A percentile compares a stretch with the other conserved stretches of the same genome.
Conservation (phyloP, 2,888 invertebrate species). For the Cremastinae sp. region DNA sequence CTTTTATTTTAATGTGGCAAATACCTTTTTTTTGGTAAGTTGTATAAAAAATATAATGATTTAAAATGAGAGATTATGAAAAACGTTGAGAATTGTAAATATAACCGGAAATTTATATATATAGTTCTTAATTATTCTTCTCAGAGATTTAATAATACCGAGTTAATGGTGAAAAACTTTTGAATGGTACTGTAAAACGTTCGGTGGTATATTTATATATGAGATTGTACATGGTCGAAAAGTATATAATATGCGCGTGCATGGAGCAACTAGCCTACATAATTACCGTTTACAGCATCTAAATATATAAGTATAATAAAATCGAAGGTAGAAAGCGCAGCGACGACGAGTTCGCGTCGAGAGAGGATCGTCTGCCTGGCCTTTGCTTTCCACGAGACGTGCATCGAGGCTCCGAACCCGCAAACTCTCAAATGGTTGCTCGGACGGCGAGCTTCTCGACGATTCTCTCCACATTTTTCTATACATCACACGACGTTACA, state of each 20-base stretch:
- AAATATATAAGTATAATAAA: conserved; percentile 59
- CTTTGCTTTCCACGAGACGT: conserved; percentile 76
- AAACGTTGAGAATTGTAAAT: too few species aligned
- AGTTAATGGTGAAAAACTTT: too few species aligned
- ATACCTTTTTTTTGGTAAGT: too few species aligned
- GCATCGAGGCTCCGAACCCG: conserved; percentile 22
- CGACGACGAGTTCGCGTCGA: conserved; percentile 42
- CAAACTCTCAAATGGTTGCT: conserved; percentile 42
- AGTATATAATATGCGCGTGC: conserved; percentile 63
- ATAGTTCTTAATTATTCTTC: too few species aligned
- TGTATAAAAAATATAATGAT: too few species aligned
- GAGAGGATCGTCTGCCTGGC: conserved; percentile 78
- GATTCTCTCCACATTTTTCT: conserved; percentile 63
- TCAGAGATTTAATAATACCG: too few species aligned
- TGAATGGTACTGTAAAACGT: not conserved
- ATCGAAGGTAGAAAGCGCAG: conserved; percentile 79
- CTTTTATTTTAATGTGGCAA: too few species aligned
- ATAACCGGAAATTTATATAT: too few species aligned
- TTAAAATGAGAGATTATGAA: too few species aligned
- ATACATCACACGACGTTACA: conserved; percentile 69
- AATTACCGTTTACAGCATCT: conserved; percentile 66
- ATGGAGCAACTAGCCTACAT: conserved; percentile 64
- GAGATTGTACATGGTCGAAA: conserved; percentile 29
- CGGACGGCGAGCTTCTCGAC: conserved; percentile 32
- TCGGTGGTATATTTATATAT: conserved; percentile 12